Conservation (phyloP, 1,140 invertebrate species). For the Trissolcus basalis region DNA sequence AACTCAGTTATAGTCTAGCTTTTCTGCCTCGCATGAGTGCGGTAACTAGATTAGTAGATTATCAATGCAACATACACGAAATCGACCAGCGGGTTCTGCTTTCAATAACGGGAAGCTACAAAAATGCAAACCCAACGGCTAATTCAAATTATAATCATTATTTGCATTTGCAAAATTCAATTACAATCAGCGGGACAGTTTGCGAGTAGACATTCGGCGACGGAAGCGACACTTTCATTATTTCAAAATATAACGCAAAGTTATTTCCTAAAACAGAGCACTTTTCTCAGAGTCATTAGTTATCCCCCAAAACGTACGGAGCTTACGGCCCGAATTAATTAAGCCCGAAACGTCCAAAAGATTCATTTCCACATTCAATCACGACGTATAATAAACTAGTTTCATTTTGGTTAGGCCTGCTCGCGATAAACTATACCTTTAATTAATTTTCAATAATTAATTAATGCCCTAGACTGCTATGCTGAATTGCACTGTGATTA, state of each 20-base stretch:
- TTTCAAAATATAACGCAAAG: conserved; percentile 1
- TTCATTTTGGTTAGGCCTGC: background rate
- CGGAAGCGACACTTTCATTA: background rate
- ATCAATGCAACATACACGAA: too few species aligned
- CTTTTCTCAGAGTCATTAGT: conserved; percentile 3
- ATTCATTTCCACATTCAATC: conserved; percentile 7
- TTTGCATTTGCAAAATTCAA: too few species aligned
- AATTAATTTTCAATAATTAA: conserved; percentile 4
- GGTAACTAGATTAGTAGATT: too few species aligned
- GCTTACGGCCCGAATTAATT: conserved; percentile 4
- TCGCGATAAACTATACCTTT: background rate
- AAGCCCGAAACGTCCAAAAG: background rate
- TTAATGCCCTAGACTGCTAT: background rate
- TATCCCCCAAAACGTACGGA: background rate
- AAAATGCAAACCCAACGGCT: too few species aligned
- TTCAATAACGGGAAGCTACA: too few species aligned
- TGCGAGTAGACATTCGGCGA: too few species aligned
- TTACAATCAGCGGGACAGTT: too few species aligned
- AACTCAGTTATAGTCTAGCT: conserved; percentile 16
- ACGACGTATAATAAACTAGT: conserved; percentile 15
- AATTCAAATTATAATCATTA: too few species aligned
- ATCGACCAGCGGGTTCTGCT: too few species aligned
- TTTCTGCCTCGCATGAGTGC: conserved; percentile 8
- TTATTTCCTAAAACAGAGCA: background rate
- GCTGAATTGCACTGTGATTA: background rate